Base-by-base conservation (phyloP, 1,140 invertebrate species). In the Lordiphosa mommai region DNA sequence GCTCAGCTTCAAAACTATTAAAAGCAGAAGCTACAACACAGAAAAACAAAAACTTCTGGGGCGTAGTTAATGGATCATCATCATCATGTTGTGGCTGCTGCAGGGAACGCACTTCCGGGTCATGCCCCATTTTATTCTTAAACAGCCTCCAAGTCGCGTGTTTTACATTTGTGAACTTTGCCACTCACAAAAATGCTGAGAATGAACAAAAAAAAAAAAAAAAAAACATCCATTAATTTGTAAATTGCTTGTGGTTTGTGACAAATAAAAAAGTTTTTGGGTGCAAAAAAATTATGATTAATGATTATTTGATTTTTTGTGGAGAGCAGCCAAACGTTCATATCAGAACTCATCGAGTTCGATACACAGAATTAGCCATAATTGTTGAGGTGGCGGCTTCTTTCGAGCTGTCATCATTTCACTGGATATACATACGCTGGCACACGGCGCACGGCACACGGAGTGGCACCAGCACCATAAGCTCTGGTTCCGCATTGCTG, bases 231-330 rank as follows among this genome's bases (percentile, higher is more conserved):
- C 56, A 64, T 72, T 79, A 71, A 69, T 79, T 79, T 73, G 59
- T 29, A 60, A 79, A 79, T 79, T 72, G 65, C 56, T 79, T 79
- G 65, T 79, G 65, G 73, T 79, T 79, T 79, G 74, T 79, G 73
- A 79, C 74, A 79, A 80, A 73, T 65, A 60, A 60, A 40, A 20
- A 20, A 17, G 20, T 9, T 6, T 6, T 13, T 13, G 10, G 20
- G 4, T n/a, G 5, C 4, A 43, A 43, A 27, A 43, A 43, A 43
- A 23, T 23, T 12, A 10, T 79, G 74, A 79, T 79, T 79, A 69
- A 79, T 79, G 74, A 60, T 52, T 66, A 12, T 72, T 80, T 80
- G 65, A 79, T 77, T 77, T 77, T 65, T 51, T 44, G 8, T 8
- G 33, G 14, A 33, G 46, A 30, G 33, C 60, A 53, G 61, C 48